Conservation (phyloP, 2,888 invertebrate species). For the Graphium colonna region DNA sequence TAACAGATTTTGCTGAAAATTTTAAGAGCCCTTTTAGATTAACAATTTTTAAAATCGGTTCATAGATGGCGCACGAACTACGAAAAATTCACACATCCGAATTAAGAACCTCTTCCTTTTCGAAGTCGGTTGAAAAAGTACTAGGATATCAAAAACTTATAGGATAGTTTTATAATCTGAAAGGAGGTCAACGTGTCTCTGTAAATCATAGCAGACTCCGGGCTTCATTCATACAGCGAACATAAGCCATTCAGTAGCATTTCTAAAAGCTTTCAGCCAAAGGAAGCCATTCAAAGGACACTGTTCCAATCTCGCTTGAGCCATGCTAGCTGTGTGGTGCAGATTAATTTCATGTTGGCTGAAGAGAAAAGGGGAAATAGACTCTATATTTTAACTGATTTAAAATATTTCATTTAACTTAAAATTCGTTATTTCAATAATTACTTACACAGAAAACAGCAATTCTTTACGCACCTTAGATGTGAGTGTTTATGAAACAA, state of each 20-base stretch:
- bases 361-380: background rate
- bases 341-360: conserved; percentile 20
- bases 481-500: too few relatives aligned
- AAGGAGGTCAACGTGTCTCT: conserved; percentile 23
- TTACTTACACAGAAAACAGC: too few relatives aligned
- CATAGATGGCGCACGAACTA: too few relatives aligned
- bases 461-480: too few relatives aligned
- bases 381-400: background rate
- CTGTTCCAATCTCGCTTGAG: conserved; percentile 36
- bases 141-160: conserved; percentile 16
- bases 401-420: background rate
- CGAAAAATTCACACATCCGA: too few relatives aligned
- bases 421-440: too few relatives aligned
- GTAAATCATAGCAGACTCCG: conserved; percentile 25
- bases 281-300: conserved; percentile 42
- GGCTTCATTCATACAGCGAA: conserved; percentile 39
- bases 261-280: conserved; percentile 44
- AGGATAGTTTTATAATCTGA: conserved; percentile 2
- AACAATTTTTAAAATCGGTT: too few relatives aligned
- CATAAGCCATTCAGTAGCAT: conserved; percentile 53
- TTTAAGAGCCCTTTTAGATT: too few relatives aligned
- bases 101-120: too few relatives aligned
- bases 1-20: too few relatives aligned
- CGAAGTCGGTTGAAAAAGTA: too few relatives aligned
- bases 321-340: background rate